These are phyloP conservation scores for Drosophila kanapiae DNA, from an alignment of 1,140 invertebrate genomes.

Conservation along the genomic window DNA sequence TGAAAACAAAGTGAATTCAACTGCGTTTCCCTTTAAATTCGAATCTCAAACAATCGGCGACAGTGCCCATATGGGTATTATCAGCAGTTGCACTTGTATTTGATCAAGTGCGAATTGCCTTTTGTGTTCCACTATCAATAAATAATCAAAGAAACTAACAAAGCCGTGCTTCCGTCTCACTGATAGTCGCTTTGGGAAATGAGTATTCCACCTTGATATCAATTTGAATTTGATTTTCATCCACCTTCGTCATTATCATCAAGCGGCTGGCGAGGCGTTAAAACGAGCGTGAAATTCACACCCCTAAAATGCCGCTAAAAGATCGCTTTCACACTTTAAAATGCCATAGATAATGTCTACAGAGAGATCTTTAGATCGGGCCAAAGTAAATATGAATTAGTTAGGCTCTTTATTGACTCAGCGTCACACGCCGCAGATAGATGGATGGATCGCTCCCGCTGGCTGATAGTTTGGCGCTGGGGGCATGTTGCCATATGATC, in stretches of 20 bases:
- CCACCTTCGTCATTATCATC: background rate
- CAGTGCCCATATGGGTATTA: constrained; percentile 9
- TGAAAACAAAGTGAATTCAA: constrained; percentile 37
- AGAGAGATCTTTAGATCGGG: constrained; percentile 46
- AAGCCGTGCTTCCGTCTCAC: constrained; percentile 27
- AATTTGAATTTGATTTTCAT: background rate
- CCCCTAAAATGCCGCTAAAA: constrained; percentile 58
- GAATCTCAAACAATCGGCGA: constrained; percentile 10
- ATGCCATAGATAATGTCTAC: constrained; percentile 46
- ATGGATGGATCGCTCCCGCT: constrained; percentile 8
- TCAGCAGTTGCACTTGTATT: constrained; percentile 39
- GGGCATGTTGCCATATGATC: constrained; percentile 24
- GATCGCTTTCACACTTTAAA: constrained; percentile 43
- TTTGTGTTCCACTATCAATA: constrained; percentile 66
- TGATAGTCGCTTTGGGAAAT: constrained; percentile 33
- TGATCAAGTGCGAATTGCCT: constrained; percentile 56
- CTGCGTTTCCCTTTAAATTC: constrained; percentile 27
- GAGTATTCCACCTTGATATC: constrained; percentile 41
- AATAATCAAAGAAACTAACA: constrained; percentile 31
- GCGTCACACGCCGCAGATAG: constrained; percentile 35
- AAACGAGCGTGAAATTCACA: constrained; percentile 66
- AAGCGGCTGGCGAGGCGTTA: constrained; percentile 1
- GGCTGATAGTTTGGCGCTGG: constrained; percentile 10
- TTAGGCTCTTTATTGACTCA: constrained; percentile 46
- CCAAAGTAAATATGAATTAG: constrained; percentile 55